A percentile compares a stretch with the other conserved stretches of the same genome.
phyloP scores from a whole-genome alignment of 92 coral and sea anemone genomes.

The Epizoanthus ramosus region DNA sequence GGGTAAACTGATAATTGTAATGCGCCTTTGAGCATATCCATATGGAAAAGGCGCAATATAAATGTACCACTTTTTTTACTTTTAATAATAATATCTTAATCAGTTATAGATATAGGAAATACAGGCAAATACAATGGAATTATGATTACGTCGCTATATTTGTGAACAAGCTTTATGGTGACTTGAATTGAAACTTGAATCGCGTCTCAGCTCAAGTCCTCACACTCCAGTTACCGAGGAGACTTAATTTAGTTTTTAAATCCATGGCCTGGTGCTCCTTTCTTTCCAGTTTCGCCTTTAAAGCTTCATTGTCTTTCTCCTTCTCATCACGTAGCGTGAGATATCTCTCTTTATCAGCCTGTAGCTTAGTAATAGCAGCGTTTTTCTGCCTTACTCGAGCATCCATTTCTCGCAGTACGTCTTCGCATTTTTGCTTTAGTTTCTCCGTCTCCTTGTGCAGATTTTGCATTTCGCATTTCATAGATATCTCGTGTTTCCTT shows the following conservation, averaged over 20 bases:
- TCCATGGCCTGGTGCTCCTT: conserved; percentile 39
- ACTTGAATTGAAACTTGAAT: too few species aligned
- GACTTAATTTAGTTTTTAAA: conserved; percentile 22
- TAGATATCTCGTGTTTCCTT: conserved; percentile 21
- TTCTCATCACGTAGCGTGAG: conserved; percentile 28
- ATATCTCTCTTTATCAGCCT: conserved; percentile 33
- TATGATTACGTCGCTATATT: too few species aligned
- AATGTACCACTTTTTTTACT: too few species aligned
- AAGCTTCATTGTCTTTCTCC: conserved; percentile 10
- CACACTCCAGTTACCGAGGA: conserved; percentile 35
- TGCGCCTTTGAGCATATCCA: too few species aligned
- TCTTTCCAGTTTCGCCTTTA: conserved; percentile 20
- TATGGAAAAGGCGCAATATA: too few species aligned
- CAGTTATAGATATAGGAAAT: too few species aligned
- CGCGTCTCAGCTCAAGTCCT: neutral
- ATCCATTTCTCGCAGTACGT: conserved; percentile 30
- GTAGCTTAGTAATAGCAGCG: conserved; percentile 22
- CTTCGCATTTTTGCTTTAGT: conserved; percentile 23
- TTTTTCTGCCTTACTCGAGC: conserved; percentile 20
- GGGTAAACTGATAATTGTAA: too few species aligned
- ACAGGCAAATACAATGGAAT: too few species aligned
- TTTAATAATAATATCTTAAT: too few species aligned
- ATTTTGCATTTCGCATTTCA: conserved; percentile 32
- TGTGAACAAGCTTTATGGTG: too few species aligned
- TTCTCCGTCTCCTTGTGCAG: conserved; percentile 31